These are phyloP conservation scores for Tyria jacobaeae DNA, from an alignment of 2,888 invertebrate species.

Conservation along the genomic window DNA sequence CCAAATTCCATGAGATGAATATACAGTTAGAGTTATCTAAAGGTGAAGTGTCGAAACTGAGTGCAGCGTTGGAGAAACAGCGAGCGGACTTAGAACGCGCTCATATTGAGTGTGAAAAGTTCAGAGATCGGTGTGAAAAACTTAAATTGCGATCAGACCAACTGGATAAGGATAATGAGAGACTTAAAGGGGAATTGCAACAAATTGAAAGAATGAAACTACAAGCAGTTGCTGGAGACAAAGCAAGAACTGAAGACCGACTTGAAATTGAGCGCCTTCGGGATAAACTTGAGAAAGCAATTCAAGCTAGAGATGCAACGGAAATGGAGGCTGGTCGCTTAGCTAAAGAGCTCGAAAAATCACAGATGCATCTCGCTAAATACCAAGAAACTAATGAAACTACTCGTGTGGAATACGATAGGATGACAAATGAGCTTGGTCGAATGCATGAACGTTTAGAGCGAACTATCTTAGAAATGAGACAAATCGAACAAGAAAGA, in stretches of 20 bases:
- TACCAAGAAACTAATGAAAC: constrained; percentile 94
- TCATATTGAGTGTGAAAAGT: constrained; percentile 95
- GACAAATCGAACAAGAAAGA: constrained; percentile 90
- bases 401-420: constrained; percentile 94
- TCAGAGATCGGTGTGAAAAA: constrained; percentile 94
- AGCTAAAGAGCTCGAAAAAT: constrained; percentile 94
- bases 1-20: constrained; percentile 90
- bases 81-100: constrained; percentile 93
- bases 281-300: constrained; percentile 94
- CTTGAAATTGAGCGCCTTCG: constrained; percentile 94
- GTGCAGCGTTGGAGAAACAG: constrained; percentile 92
- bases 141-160: constrained; percentile 90
- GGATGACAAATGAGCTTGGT: constrained; percentile 93
- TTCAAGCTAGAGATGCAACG: constrained; percentile 92
- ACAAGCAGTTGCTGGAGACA: constrained; percentile 89
- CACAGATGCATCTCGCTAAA: constrained; percentile 93
- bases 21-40: constrained; percentile 93
- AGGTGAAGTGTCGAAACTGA: constrained; percentile 91
- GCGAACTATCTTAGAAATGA: constrained; percentile 89
- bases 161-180: constrained; percentile 87
- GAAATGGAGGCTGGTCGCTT: constrained; percentile 94
- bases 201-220: constrained; percentile 92
- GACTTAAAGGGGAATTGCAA: constrained; percentile 80
- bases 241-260: constrained; percentile 89
- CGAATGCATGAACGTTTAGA: constrained; percentile 93